Conservation (phyloP, 2,888 invertebrate species). For the Hyalella azteca region DNA sequence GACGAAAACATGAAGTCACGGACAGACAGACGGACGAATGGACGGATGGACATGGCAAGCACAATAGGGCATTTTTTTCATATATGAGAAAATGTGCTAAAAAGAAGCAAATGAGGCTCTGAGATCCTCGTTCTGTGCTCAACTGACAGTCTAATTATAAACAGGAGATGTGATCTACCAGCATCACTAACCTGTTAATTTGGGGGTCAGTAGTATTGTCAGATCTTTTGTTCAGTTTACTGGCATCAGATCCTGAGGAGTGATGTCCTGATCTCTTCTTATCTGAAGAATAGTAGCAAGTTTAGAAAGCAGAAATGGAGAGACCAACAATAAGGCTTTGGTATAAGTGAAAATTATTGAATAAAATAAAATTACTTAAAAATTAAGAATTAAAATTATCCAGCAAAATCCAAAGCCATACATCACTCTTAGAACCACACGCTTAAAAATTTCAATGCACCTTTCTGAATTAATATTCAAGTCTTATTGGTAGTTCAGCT, state of each 20-base stretch:
- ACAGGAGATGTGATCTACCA: too few relatives aligned
- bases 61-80: too few relatives aligned
- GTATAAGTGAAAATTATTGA: background rate
- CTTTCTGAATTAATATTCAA: too few relatives aligned
- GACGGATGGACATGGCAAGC: too few relatives aligned
- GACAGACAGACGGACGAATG: too few relatives aligned
- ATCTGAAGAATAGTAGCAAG: background rate
- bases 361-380: slow-evolving; percentile 41
- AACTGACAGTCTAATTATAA: too few relatives aligned
- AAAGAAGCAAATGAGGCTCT: too few relatives aligned
- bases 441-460: background rate
- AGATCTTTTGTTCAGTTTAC: background rate
- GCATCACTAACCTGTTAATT: slow-evolving; percentile 1
- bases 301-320: background rate
- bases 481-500: too few relatives aligned
- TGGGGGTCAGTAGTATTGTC: background rate
- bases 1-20: too few relatives aligned
- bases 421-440: background rate
- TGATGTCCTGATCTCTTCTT: background rate
- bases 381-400: background rate
- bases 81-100: too few relatives aligned
- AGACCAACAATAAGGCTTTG: background rate
- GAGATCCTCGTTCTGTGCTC: too few relatives aligned
- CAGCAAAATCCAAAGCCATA: background rate
- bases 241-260: background rate